Conservation (phyloP, 2,113 vertebrate genomes). For the Anolis sagrei region DNA sequence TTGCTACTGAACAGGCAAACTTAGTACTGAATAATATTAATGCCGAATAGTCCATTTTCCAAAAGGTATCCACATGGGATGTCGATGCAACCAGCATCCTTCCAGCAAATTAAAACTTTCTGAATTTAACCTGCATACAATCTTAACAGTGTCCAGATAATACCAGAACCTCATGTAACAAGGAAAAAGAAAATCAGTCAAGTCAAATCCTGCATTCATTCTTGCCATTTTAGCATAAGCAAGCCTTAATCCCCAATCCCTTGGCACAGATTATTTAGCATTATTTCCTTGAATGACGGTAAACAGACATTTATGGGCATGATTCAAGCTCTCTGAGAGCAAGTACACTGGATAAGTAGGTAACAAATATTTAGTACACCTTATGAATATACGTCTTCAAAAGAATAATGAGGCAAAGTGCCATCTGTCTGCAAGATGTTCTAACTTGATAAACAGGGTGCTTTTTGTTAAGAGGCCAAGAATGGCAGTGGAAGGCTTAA, state of each 20-base stretch:
- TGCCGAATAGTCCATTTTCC: not conserved
- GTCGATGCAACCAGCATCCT: not conserved
- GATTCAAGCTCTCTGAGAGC: not conserved
- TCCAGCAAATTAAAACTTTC: no score
- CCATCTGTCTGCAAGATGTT: conserved; percentile 21
- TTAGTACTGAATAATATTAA: not conserved
- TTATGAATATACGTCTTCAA: not conserved
- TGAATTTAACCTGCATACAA: no score
- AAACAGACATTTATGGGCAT: not conserved
- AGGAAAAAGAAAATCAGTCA: no score
- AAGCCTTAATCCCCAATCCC: not conserved
- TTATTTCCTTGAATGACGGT: not conserved
- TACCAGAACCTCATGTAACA: not conserved
- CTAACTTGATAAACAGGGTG: not conserved
- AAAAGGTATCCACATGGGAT: not conserved
- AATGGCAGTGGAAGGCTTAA: not conserved
- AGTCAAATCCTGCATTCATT: not conserved
- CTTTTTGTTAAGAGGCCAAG: not conserved
- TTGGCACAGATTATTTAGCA: not conserved
- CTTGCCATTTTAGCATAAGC: not conserved
- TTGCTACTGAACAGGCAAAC: not conserved
- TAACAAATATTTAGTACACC: not conserved
- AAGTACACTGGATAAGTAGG: not conserved
- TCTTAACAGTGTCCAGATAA: not conserved
- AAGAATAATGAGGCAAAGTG: conserved; percentile 3